Percentiles rank a stretch among this genome's conserved stretches.
Evolutionary conservation across 2,113 vertebrate species (phyloP).

Genomic region (Chloroceryle aenea): DNA sequence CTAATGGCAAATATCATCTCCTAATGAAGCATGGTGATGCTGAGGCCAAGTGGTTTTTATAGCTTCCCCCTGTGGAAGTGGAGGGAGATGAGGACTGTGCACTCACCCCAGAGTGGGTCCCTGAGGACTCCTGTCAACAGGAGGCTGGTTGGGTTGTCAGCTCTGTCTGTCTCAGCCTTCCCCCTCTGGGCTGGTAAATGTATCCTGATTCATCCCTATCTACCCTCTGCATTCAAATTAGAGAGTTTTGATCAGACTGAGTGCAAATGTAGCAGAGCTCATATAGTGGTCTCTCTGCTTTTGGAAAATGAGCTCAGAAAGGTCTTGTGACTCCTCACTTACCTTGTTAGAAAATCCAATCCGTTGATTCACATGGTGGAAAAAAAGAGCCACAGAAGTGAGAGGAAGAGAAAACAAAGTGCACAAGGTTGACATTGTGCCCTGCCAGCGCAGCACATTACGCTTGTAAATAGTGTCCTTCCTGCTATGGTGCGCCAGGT

Average conservation of each 20-base stretch:
- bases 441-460: fast-evolving
- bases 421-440: neutral
- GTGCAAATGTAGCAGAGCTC: neutral
- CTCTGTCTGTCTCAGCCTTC: neutral
- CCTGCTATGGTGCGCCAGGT: neutral
- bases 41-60: neutral
- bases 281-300: neutral
- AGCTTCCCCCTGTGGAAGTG: neutral
- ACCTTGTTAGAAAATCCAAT: neutral
- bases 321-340: neutral
- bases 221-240: neutral
- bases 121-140: neutral
- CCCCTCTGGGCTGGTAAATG: neutral
- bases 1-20: neutral
- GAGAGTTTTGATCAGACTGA: neutral
- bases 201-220: neutral
- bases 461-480: fast-evolving
- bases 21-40: neutral
- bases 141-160: neutral
- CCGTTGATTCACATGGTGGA: neutral
- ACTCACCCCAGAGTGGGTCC: neutral
- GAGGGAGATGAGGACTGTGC: neutral
- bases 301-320: neutral
- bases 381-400: neutral
- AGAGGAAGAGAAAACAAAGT: neutral